phyloP scores from a whole-genome alignment of 2,113 vertebrate genomes.

The Manacus vitellinus region DNA sequence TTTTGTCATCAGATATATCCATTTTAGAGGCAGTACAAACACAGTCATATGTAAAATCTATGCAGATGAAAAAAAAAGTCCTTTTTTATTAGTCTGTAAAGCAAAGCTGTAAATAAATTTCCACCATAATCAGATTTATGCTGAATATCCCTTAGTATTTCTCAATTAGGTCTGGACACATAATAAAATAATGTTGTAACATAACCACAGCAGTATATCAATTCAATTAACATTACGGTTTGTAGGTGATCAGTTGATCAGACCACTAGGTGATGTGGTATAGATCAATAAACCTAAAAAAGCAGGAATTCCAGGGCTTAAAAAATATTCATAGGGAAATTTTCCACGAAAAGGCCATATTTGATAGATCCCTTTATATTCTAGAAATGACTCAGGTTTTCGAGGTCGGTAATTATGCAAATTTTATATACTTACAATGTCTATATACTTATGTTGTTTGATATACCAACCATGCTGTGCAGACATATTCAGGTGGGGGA shows the following conservation, averaged over 20 bases:
- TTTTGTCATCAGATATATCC: constrained; percentile 12
- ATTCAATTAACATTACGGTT: constrained; percentile 28
- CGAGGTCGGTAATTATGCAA: not conserved
- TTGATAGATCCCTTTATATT: not conserved
- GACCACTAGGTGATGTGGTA: not conserved
- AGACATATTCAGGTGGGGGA: not conserved
- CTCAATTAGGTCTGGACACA: constrained; percentile 31
- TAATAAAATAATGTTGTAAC: constrained; percentile 54
- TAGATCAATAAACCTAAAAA: constrained; percentile 31
- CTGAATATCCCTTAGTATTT: constrained; percentile 32
- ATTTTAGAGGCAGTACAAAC: not conserved
- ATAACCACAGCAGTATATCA: not conserved
- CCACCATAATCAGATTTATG: not conserved
- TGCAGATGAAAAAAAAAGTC: not conserved
- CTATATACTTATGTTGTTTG: not conserved
- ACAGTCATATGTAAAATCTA: not conserved
- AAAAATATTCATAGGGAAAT: constrained; percentile 35
- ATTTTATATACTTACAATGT: not conserved
- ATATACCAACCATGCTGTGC: not conserved
- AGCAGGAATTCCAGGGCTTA: not conserved
- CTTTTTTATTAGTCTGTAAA: constrained; percentile 15
- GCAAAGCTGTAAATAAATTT: constrained; percentile 35
- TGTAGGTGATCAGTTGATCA: constrained; percentile 45
- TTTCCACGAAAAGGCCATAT: not conserved
- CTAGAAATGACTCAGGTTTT: not conserved